Percentiles rank a stretch among this genome's conserved stretches.
Evolutionary conservation across 2,888 invertebrate genomes (phyloP).

Genomic region (Timema cristinae): DNA sequence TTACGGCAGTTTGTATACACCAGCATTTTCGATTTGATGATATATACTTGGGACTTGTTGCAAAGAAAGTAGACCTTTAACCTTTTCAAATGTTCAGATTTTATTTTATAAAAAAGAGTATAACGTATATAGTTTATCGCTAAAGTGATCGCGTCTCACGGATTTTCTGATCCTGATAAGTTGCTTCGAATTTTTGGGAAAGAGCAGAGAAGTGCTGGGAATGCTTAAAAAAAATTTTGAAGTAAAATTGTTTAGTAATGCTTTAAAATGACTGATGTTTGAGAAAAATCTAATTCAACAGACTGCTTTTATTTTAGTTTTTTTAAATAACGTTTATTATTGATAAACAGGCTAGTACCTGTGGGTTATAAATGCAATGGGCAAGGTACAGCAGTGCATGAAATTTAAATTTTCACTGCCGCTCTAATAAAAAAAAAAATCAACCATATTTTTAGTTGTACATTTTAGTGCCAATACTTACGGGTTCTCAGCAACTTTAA

Average conservation of each 20-base stretch:
- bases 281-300: no score
- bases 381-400: no score
- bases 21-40: constrained; percentile 89
- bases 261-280: neutral
- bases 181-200: constrained; percentile 71
- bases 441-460: no score
- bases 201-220: constrained; percentile 64
- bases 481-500: no score
- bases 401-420: no score
- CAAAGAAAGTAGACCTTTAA: constrained; percentile 71
- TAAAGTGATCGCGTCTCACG: constrained; percentile 80
- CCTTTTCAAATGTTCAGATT: constrained; percentile 80
- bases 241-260: neutral
- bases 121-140: constrained; percentile 54
- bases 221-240: constrained; percentile 51
- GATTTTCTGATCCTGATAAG: constrained; percentile 67
- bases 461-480: no score
- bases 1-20: constrained; percentile 71
- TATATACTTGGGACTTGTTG: constrained; percentile 79
- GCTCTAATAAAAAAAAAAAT: no score
- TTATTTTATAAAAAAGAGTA: constrained; percentile 73
- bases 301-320: no score
- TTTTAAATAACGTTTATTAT: no score
- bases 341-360: no score
- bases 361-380: no score